Conservation (phyloP, 2,113 vertebrate genomes). For the Gracilinanus agilis region DNA sequence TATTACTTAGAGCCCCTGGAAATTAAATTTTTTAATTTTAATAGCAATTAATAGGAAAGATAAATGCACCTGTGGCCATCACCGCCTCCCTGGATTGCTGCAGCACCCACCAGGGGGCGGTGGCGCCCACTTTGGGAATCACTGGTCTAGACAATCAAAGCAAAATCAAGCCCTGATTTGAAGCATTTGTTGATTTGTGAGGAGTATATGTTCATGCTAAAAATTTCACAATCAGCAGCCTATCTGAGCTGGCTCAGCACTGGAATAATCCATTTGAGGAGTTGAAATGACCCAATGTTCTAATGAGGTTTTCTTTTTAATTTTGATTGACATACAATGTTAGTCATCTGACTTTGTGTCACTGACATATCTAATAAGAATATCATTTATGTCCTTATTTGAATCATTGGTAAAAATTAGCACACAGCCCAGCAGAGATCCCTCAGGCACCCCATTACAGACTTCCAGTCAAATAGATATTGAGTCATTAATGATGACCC, state of each 20-base stretch:
- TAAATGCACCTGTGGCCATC: too few relatives aligned
- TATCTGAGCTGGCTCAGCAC: background rate
- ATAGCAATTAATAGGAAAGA: too few relatives aligned
- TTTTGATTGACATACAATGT: background rate
- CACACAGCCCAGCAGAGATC: background rate
- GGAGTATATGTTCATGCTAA: background rate
- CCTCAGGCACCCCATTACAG: background rate
- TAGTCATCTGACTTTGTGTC: background rate
- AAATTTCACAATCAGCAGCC: background rate
- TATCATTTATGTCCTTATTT: background rate
- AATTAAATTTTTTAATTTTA: too few relatives aligned
- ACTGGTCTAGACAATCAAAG: background rate
- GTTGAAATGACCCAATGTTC: background rate
- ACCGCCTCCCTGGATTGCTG: too few relatives aligned
- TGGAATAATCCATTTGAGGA: background rate
- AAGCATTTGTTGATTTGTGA: background rate
- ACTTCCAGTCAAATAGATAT: background rate
- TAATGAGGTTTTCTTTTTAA: background rate
- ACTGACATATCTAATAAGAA: background rate
- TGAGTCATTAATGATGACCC: background rate
- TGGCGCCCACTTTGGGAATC: too few relatives aligned
- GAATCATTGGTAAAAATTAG: background rate
- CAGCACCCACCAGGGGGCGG: too few relatives aligned
- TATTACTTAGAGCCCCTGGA: too few relatives aligned
- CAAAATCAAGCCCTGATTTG: background rate